These are phyloP conservation scores for Entomyzon cyanotis DNA, from an alignment of 2,113 vertebrate species.

Conservation along the genomic window DNA sequence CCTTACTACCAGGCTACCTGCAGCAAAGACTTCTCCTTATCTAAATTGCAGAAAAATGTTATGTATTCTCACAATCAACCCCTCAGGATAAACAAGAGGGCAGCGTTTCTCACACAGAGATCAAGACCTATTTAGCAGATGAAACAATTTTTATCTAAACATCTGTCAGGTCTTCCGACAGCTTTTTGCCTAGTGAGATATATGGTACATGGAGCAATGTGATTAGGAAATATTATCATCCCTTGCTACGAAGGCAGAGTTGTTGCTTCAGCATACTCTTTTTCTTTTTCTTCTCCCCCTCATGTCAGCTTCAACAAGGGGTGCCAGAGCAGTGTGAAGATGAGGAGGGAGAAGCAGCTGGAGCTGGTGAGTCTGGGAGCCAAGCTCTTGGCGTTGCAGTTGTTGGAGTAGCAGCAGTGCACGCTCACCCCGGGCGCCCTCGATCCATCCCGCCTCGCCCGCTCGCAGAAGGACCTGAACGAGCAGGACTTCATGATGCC, in stretches of 20 bases:
- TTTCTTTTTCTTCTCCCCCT: not conserved
- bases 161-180: not conserved
- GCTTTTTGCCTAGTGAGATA: not conserved
- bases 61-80: not conserved
- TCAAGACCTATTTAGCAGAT: not conserved
- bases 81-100: not conserved
- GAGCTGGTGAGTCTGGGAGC: constrained; percentile 37
- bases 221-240: not conserved
- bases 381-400: constrained; percentile 80
- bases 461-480: constrained; percentile 88
- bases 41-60: not conserved
- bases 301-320: constrained; percentile 51
- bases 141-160: not conserved
- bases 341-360: not conserved
- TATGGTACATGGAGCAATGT: fast-evolving
- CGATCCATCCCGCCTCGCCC: constrained; percentile 82
- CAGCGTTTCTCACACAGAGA: not conserved
- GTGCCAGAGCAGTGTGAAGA: constrained; percentile 11
- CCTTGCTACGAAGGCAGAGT: not conserved
- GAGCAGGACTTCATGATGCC: constrained; percentile 91
- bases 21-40: not conserved
- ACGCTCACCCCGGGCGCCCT: constrained; percentile 79
- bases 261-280: not conserved
- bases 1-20: not conserved
- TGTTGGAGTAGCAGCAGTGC: constrained; percentile 85